Evolutionary conservation across 2,888 invertebrate genomes (phyloP).

Genomic region (Bombylius major): DNA sequence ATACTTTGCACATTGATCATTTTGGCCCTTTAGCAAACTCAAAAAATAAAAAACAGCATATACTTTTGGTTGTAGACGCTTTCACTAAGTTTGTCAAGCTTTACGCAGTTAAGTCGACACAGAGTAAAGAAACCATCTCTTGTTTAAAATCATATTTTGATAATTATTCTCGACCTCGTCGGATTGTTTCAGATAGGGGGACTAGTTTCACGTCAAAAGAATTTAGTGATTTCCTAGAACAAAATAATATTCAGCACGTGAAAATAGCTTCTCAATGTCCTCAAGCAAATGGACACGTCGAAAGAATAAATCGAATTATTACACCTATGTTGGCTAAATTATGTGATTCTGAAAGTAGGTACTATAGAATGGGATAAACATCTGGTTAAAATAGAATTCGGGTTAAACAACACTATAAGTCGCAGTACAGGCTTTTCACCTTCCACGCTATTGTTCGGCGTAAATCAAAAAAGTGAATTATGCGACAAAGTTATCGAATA

Average conservation of each 20-base stretch:
- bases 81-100: too few species aligned
- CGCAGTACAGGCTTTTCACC: constrained; percentile 19
- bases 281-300: constrained; percentile 6
- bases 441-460: constrained; percentile 19
- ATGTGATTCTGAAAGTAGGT: neutral
- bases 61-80: too few species aligned
- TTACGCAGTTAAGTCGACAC: too few species aligned
- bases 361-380: constrained; percentile 6
- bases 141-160: too few species aligned
- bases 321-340: constrained; percentile 3
- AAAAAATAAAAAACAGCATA: too few species aligned
- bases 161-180: too few species aligned
- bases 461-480: constrained; percentile 16
- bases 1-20: too few species aligned
- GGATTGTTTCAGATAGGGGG: too few species aligned
- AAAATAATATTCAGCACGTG: constrained; percentile 4
- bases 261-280: constrained; percentile 4
- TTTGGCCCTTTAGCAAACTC: too few species aligned
- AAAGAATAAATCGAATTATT: neutral
- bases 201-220: too few species aligned
- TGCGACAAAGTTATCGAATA: constrained; percentile 12
- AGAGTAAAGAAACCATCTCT: too few species aligned
- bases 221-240: neutral
- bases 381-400: constrained; percentile 15
- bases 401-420: constrained; percentile 18